A percentile compares a stretch with the other conserved stretches of the same genome.
Conservation (phyloP, 2,113 vertebrate species). For the Lampris megalopsis region DNA sequence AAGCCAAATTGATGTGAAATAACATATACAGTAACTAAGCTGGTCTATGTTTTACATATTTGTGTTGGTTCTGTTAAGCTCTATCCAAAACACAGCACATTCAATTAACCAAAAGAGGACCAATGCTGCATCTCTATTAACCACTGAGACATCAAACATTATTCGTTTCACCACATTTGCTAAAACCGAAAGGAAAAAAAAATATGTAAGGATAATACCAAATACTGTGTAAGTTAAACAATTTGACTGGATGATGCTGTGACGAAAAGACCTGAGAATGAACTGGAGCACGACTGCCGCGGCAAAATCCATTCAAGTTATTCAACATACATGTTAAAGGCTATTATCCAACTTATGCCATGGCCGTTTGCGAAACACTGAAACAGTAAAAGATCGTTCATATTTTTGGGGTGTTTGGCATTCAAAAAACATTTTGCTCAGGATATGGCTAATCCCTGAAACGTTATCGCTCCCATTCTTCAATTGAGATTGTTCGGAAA, state of each 20-base stretch:
- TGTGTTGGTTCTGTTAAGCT: slow-evolving; percentile 28
- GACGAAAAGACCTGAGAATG: not conserved
- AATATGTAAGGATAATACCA: slow-evolving; percentile 17
- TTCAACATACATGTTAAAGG: slow-evolving; percentile 43
- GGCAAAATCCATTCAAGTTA: slow-evolving; percentile 48
- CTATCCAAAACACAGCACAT: slow-evolving; percentile 44
- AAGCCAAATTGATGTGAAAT: slow-evolving; percentile 19
- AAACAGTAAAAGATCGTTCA: slow-evolving; percentile 26
- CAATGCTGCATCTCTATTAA: slow-evolving; percentile 22
- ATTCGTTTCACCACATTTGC: slow-evolving; percentile 51
- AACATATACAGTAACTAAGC: slow-evolving; percentile 10
- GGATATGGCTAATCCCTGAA: not conserved
- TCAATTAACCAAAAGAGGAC: slow-evolving; percentile 32
- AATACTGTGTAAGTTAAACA: slow-evolving; percentile 50
- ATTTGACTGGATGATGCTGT: slow-evolving; percentile 48
- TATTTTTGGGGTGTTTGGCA: slow-evolving; percentile 21
- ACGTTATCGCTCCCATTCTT: not conserved
- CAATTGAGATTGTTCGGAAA: too few relatives aligned
- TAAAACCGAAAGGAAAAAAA: slow-evolving; percentile 52
- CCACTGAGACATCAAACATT: slow-evolving; percentile 18
- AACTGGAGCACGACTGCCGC: not conserved
- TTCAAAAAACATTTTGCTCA: not conserved
- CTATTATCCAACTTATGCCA: slow-evolving; percentile 52
- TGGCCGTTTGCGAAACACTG: slow-evolving; percentile 10
- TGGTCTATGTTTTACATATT: slow-evolving; percentile 42